A percentile compares a stretch with the other conserved stretches of the same genome.
Conservation (phyloP, 2,797 vertebrate species). For the Clarias fuscus region DNA sequence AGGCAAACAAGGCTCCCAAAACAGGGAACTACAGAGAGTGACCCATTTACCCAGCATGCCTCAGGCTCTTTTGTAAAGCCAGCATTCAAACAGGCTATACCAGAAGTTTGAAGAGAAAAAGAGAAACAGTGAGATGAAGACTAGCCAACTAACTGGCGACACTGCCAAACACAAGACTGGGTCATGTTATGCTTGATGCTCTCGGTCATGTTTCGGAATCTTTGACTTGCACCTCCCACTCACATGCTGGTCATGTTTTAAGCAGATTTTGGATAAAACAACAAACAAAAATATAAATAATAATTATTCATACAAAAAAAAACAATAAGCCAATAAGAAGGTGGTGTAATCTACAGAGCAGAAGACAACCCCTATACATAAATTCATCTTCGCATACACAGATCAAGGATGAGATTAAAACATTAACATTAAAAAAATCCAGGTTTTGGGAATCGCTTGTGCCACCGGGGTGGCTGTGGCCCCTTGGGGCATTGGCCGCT, state of each 20-base stretch:
- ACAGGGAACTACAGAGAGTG: conserved; percentile 57
- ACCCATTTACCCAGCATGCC: conserved; percentile 71
- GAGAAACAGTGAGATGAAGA: conserved; percentile 28
- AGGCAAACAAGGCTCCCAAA: conserved; percentile 47
- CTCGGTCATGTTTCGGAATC: not conserved
- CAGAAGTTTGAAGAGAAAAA: conserved; percentile 31
- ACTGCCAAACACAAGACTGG: not conserved
- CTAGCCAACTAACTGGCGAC: conserved; percentile 1
- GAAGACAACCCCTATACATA: not conserved
- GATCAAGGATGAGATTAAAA: too few relatives aligned
- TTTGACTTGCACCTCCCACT: conserved; percentile 2
- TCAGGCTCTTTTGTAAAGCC: conserved; percentile 46
- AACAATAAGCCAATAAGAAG: not conserved
- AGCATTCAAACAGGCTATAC: conserved; percentile 47
- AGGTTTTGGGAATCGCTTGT: too few relatives aligned
- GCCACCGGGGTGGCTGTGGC: too few relatives aligned
- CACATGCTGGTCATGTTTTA: conserved; percentile 4
- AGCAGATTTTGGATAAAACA: not conserved
- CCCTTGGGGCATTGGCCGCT: too few relatives aligned
- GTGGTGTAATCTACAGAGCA: not conserved
- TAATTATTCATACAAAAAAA: not conserved
- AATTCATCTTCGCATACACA: not conserved
- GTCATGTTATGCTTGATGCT: conserved; percentile 2
- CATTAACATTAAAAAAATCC: too few relatives aligned
- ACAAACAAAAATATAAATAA: not conserved